Percentiles rank a stretch among this genome's conserved stretches.
Evolutionary conservation across 2,113 vertebrate species (phyloP).

Genomic region (Regulus satrapa): DNA sequence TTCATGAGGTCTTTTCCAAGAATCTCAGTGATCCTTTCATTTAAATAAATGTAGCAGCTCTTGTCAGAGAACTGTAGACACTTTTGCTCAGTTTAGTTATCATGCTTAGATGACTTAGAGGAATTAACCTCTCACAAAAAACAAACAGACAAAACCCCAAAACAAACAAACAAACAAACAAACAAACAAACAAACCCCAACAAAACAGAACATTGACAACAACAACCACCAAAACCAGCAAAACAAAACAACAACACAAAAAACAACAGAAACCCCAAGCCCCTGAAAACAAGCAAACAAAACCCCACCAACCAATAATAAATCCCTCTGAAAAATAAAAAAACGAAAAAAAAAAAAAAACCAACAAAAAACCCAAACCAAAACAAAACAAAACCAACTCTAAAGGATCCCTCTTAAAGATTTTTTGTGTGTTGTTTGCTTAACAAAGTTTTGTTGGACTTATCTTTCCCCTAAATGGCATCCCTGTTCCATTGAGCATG

Average conservation of each 20-base stretch:
- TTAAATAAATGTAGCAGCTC: not conserved
- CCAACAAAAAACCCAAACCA: no score
- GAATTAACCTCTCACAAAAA: rapidly evolving
- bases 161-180: no score
- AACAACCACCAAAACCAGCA: no score
- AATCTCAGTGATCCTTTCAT: not conserved
- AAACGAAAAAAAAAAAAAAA: no score
- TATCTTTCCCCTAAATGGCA: not conserved
- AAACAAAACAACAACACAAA: not conserved
- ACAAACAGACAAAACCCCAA: not conserved
- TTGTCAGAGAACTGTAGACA: not conserved
- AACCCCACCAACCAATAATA: rapidly evolving
- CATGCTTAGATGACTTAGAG: not conserved
- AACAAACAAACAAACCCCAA: not conserved
- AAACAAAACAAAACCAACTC: not conserved
- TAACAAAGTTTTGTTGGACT: rapidly evolving
- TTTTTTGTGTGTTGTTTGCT: not conserved
- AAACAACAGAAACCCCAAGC: no score
- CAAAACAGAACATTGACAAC: no score
- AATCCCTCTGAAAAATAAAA: no score
- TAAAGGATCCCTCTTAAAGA: not conserved
- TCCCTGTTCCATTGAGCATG: not conserved
- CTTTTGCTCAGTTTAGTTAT: not conserved
- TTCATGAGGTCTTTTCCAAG: not conserved
- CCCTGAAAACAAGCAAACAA: no score